Conservation (phyloP, 1,140 invertebrate genomes). For the Agrypnia vestita region DNA sequence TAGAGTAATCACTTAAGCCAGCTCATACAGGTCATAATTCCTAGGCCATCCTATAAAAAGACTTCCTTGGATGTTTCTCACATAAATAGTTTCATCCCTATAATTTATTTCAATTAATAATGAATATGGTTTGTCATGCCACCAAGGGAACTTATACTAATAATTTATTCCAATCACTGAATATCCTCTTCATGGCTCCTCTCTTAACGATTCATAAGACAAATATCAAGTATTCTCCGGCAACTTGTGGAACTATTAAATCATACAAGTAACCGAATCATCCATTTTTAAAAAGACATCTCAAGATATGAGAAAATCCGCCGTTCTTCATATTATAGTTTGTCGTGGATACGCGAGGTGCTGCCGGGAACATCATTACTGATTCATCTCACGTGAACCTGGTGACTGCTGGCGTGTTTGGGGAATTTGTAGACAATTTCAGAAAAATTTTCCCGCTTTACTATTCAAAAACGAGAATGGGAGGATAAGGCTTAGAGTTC, state of each 20-base stretch:
- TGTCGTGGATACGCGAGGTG: background rate
- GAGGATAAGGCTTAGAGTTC: no score
- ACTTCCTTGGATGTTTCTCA: no score
- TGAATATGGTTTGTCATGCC: no score
- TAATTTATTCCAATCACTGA: conserved; percentile 2
- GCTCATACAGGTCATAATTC: no score
- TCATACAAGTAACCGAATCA: background rate
- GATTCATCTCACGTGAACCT: conserved; percentile 22
- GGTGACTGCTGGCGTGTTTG: background rate
- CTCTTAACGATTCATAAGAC: background rate
- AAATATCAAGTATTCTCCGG: background rate
- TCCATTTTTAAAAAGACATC: conserved; percentile 7
- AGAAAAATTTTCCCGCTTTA: background rate
- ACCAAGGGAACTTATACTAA: conserved; percentile 3
- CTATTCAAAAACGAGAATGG: no score
- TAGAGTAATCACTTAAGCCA: no score
- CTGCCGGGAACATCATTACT: background rate
- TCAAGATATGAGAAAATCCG: background rate
- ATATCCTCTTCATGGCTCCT: background rate
- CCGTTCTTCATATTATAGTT: conserved; percentile 7
- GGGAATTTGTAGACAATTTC: conserved; percentile 8
- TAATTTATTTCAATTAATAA: no score
- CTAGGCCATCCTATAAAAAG: no score
- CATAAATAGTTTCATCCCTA: no score
- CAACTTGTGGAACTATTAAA: background rate